A percentile compares a stretch with the other conserved stretches of the same genome.
phyloP scores from a whole-genome alignment of 1,140 invertebrate species.

The Aradophagus sp. region DNA sequence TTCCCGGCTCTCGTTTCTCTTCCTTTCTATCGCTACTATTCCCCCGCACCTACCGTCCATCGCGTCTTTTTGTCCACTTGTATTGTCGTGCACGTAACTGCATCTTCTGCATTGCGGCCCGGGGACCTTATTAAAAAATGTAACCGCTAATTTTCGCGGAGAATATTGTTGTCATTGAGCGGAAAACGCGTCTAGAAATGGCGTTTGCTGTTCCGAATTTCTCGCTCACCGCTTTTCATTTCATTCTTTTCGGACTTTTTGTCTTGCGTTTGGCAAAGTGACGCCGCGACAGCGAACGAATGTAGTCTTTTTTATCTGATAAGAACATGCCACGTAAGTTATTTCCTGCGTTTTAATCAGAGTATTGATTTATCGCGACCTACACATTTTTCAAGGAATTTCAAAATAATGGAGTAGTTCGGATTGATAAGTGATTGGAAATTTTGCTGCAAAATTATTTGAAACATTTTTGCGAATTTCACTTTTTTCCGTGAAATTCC shows the following conservation, averaged over 20 bases:
- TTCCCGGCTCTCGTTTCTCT: conserved; percentile 13
- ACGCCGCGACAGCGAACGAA: conserved; percentile 13
- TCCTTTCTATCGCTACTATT: conserved; percentile 25
- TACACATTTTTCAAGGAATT: too few relatives aligned
- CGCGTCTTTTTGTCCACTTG: conserved; percentile 22
- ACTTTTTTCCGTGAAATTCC: too few relatives aligned
- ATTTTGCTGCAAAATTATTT: too few relatives aligned
- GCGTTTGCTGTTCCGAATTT: conserved; percentile 27
- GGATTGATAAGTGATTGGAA: too few relatives aligned
- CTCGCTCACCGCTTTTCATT: conserved; percentile 14
- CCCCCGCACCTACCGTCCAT: conserved; percentile 2
- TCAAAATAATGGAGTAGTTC: too few relatives aligned
- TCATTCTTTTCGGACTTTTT: conserved; percentile 28
- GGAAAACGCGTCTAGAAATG: conserved; percentile 28
- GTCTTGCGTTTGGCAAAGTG: conserved; percentile 21
- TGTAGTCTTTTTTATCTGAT: conserved; percentile 13
- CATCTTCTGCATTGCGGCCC: conserved; percentile 25
- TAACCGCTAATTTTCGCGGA: conserved; percentile 52
- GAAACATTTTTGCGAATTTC: too few relatives aligned
- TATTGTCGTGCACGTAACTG: conserved; percentile 12
- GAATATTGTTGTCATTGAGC: conserved; percentile 33
- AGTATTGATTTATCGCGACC: conserved; percentile 9
- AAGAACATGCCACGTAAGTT: conserved; percentile 9
- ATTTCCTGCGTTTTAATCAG: conserved; percentile 15
- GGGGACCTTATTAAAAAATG: conserved; percentile 64